Evolutionary conservation across 2,888 invertebrate genomes (phyloP).

Genomic region (Celastrina argiolus): DNA sequence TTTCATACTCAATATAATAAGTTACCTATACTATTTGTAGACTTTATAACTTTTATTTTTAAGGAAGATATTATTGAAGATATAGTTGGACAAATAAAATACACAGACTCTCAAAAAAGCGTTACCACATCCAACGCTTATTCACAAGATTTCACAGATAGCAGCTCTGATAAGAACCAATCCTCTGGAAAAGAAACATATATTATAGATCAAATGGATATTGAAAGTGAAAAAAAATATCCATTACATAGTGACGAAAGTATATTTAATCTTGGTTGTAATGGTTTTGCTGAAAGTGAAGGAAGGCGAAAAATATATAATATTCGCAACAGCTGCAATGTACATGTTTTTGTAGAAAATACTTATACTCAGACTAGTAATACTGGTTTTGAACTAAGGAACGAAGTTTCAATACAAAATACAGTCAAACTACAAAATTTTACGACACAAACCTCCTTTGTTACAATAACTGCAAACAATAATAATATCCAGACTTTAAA

Average conservation of each 20-base stretch:
- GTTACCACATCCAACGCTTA: constrained; percentile 57
- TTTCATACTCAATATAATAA: no score
- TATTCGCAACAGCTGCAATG: constrained; percentile 36
- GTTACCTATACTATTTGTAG: no score
- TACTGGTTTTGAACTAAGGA: constrained; percentile 73
- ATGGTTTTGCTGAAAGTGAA: constrained; percentile 36
- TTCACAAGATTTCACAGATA: constrained; percentile 63
- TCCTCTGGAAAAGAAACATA: constrained; percentile 67
- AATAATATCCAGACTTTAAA: constrained; percentile 49
- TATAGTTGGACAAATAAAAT: constrained; percentile 53
- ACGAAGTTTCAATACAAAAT: constrained; percentile 43
- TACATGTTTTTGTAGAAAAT: constrained; percentile 53
- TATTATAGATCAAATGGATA: constrained; percentile 55
- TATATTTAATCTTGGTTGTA: constrained; percentile 39
- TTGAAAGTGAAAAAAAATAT: constrained; percentile 52
- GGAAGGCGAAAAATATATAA: constrained; percentile 31
- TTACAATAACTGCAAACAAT: constrained; percentile 46
- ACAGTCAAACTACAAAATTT: constrained; percentile 42
- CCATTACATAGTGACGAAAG: constrained; percentile 40
- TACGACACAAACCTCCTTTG: constrained; percentile 63
- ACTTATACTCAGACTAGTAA: constrained; percentile 77
- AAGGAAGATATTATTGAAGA: constrained; percentile 67
- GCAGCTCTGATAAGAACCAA: constrained; percentile 57
- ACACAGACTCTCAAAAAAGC: constrained; percentile 67
- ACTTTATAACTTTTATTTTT: constrained; percentile 27